Conservation (phyloP, 2,797 vertebrate species). For the Odontamblyopus rebecca region DNA sequence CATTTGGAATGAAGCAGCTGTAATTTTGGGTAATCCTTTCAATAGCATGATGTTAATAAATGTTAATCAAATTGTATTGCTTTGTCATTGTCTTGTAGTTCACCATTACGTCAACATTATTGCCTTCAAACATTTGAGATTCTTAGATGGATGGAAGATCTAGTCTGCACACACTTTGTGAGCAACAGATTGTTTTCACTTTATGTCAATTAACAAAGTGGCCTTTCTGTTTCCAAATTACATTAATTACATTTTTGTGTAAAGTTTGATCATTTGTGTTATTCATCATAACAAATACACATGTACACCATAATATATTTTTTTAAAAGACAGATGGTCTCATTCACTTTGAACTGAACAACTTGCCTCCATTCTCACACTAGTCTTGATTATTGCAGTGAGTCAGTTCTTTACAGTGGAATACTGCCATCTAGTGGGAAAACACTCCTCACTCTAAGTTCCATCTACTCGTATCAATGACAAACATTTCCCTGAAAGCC, state of each 20-base stretch:
- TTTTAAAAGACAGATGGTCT: background rate
- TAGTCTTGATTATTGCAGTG: conserved; percentile 3
- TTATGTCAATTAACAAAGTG: conserved; percentile 53
- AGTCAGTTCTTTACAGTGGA: conserved; percentile 33
- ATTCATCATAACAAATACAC: background rate
- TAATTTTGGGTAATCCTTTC: conserved; percentile 43
- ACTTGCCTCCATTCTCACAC: background rate
- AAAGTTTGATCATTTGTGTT: background rate
- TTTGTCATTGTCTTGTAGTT: conserved; percentile 5
- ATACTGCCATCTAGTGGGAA: conserved; percentile 66
- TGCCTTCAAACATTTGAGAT: conserved; percentile 24
- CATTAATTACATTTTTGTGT: background rate
- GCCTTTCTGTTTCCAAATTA: conserved; percentile 17
- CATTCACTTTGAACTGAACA: background rate
- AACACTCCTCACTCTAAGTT: conserved; percentile 35
- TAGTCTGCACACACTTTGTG: conserved; percentile 14
- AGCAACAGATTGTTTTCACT: conserved; percentile 33
- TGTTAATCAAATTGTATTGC: background rate
- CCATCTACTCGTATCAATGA: conserved; percentile 18
- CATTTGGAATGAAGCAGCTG: conserved; percentile 23
- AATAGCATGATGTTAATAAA: conserved; percentile 12
- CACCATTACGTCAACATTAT: too few relatives aligned
- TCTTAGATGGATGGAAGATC: conserved; percentile 15
- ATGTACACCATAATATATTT: background rate
- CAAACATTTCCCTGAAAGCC: conserved; percentile 34